Percentiles rank a stretch among this genome's conserved stretches.
These are phyloP conservation scores for Acridotheres tristis DNA, from an alignment of 2,797 vertebrate genomes.

Conservation along the genomic window DNA sequence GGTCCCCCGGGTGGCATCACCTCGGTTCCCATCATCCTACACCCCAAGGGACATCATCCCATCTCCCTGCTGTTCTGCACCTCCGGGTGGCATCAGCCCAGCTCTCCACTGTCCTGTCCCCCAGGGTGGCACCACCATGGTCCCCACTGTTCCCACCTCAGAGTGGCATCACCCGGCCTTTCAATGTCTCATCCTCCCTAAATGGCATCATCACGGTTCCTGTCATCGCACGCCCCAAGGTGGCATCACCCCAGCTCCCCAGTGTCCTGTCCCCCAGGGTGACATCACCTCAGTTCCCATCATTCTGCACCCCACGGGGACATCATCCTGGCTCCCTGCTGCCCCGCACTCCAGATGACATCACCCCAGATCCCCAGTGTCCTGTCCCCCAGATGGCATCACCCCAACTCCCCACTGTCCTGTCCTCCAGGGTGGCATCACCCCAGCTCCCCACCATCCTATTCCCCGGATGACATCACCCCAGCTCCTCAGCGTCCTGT, in stretches of 20 bases:
- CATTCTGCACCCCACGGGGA: neutral
- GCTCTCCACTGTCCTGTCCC: neutral
- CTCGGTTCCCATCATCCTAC: neutral
- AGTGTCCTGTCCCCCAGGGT: neutral
- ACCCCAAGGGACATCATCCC: neutral
- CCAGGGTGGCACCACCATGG: neutral
- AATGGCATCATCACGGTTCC: neutral
- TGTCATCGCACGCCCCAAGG: neutral
- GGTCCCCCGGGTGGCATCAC: neutral
- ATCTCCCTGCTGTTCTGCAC: fast-evolving
- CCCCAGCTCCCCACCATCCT: neutral
- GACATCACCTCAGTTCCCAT: neutral
- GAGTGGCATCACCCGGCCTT: neutral
- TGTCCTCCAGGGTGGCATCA: neutral
- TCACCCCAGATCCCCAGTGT: fast-evolving
- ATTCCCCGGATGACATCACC: neutral
- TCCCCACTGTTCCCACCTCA: neutral
- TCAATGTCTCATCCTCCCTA: neutral
- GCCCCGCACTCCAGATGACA: neutral
- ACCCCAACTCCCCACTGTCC: neutral
- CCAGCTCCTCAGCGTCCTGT: neutral
- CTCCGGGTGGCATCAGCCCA: neutral
- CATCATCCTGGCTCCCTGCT: neutral
- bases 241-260: neutral
- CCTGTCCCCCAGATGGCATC: neutral